Conservation (phyloP, 2,113 vertebrate species). For the Calyptomena viridis region DNA sequence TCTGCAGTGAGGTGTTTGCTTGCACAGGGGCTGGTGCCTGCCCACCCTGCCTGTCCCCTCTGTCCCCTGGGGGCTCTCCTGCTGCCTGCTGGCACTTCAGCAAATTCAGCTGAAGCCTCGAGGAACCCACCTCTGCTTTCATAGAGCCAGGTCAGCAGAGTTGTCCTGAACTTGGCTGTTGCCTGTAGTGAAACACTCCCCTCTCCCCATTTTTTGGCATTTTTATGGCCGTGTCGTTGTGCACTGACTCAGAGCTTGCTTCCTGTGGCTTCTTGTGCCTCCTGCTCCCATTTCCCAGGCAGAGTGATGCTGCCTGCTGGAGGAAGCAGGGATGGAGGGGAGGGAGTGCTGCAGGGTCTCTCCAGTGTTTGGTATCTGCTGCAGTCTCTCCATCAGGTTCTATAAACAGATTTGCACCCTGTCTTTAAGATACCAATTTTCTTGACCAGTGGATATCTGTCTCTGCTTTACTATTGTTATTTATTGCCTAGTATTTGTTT, state of each 20-base stretch:
- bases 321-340: too few species aligned
- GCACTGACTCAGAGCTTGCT: neutral
- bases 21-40: neutral
- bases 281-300: neutral
- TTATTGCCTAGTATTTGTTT: conserved; percentile 37
- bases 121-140: neutral
- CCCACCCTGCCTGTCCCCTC: neutral
- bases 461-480: neutral
- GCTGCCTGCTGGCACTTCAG: accelerated
- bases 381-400: neutral
- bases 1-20: neutral
- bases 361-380: neutral
- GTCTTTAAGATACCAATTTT: neutral
- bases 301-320: neutral
- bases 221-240: neutral
- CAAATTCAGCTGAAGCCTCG: neutral
- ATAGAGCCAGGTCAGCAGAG: neutral
- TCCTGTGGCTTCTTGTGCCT: neutral
- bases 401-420: neutral
- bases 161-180: neutral
- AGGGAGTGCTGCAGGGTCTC: neutral
- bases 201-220: accelerated
- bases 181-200: neutral
- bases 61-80: neutral
- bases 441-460: neutral